A percentile compares a stretch with the other conserved stretches of the same genome.
Evolutionary conservation across 2,113 vertebrate species (phyloP).

Genomic region (Oncorhynchus masou): DNA sequence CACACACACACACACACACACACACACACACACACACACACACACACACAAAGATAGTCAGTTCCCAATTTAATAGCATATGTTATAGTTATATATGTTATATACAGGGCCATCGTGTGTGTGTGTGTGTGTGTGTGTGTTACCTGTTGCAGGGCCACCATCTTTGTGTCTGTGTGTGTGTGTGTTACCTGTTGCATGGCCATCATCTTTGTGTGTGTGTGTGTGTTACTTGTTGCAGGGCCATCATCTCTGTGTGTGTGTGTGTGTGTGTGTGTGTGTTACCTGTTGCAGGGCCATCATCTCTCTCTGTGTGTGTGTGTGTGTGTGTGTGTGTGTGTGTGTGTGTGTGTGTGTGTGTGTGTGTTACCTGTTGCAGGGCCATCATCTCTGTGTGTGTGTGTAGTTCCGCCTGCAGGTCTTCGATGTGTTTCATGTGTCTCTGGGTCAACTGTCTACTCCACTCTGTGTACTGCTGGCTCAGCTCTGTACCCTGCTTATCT

Average conservation of each 20-base stretch:
- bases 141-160: too few species aligned
- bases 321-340: background rate
- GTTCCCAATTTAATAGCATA: too few species aligned
- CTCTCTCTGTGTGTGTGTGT: too few species aligned
- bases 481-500: constrained; percentile 86
- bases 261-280: too few species aligned
- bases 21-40: background rate
- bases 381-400: constrained; percentile 76
- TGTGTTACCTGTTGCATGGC: too few species aligned
- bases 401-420: constrained; percentile 80
- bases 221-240: too few species aligned
- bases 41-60: constrained; percentile 7
- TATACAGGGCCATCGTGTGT: too few species aligned
- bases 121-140: too few species aligned
- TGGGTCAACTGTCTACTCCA: constrained; percentile 80
- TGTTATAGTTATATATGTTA: background rate
- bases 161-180: too few species aligned
- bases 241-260: too few species aligned
- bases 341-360: constrained; percentile 10
- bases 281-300: too few species aligned
- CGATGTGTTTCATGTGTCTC: constrained; percentile 86
- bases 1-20: constrained; percentile 21
- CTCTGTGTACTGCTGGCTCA: constrained; percentile 81
- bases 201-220: too few species aligned
- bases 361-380: constrained; percentile 74